A percentile compares a stretch with the other conserved stretches of the same genome.
Evolutionary conservation across 2,888 invertebrate genomes (phyloP).

Genomic region (Sinopyrophorus schimmeli): DNA sequence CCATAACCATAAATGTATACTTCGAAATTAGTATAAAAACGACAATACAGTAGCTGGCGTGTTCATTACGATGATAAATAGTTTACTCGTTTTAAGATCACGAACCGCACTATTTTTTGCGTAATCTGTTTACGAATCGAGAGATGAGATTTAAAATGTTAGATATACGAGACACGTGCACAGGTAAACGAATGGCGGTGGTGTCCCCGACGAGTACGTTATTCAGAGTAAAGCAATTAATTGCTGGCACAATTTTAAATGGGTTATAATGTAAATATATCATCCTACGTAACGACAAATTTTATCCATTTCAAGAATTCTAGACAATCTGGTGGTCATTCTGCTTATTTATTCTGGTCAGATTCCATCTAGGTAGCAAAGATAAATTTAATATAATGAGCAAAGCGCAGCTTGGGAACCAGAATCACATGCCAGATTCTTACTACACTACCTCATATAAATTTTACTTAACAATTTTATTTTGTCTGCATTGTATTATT

Average conservation of each 20-base stretch:
- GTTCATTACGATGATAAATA: constrained; percentile 26
- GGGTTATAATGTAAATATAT: no score
- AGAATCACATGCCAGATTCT: constrained; percentile 11
- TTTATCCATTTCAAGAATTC: constrained; percentile 4
- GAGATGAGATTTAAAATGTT: constrained; percentile 18
- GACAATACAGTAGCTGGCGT: constrained; percentile 16
- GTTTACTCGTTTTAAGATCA: constrained; percentile 18
- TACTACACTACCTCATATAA: constrained; percentile 13
- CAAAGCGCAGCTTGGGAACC: constrained; percentile 15
- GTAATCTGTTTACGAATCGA: constrained; percentile 19
- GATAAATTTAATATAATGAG: constrained; percentile 30
- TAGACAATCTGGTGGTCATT: constrained; percentile 14
- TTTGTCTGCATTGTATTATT: constrained; percentile 11
- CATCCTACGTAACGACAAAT: no score
- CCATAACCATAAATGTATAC: constrained; percentile 16
- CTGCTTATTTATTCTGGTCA: constrained; percentile 23
- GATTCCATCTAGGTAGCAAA: constrained; percentile 24
- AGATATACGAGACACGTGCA: no score
- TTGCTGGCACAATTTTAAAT: no score
- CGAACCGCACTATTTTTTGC: constrained; percentile 12
- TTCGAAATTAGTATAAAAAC: constrained; percentile 24
- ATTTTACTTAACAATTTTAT: constrained; percentile 16
- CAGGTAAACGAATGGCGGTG: no score
- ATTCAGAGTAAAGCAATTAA: no score
- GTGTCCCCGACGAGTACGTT: no score